Percentiles rank a stretch among this genome's conserved stretches.
phyloP scores from a whole-genome alignment of 1,140 invertebrate species.

The Proales similis region DNA sequence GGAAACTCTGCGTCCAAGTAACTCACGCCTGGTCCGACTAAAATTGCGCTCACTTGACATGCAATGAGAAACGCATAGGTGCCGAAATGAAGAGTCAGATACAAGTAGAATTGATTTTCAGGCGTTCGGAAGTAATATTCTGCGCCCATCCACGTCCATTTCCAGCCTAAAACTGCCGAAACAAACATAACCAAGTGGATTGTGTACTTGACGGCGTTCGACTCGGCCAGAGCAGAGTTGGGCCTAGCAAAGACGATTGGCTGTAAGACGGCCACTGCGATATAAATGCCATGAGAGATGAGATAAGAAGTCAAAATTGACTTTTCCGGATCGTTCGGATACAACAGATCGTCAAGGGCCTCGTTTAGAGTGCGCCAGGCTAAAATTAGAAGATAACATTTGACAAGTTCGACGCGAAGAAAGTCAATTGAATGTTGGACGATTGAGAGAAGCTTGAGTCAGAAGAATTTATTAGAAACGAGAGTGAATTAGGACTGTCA shows the following conservation, averaged over 20 bases:
- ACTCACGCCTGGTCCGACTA: constrained; percentile 31
- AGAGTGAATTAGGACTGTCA: not conserved
- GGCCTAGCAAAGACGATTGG: constrained; percentile 24
- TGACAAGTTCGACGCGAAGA: constrained; percentile 24
- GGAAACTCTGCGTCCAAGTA: constrained; percentile 23
- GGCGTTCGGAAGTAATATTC: constrained; percentile 8
- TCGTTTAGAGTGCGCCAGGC: constrained; percentile 14
- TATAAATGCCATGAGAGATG: constrained; percentile 23
- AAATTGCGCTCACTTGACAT: constrained; percentile 19
- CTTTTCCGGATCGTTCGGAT: not conserved
- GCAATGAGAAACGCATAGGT: not conserved
- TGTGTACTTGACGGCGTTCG: constrained; percentile 10
- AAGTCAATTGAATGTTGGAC: constrained; percentile 17
- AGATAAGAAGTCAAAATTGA: constrained; percentile 16
- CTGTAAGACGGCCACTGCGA: constrained; percentile 12
- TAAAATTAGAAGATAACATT: constrained; percentile 10
- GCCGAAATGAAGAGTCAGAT: not conserved
- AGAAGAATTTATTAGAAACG: constrained; percentile 10
- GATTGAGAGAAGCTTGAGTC: constrained; percentile 16
- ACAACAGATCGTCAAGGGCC: constrained; percentile 18
- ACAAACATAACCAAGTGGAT: constrained; percentile 34
- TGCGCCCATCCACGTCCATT: constrained; percentile 13
- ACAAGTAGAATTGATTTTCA: constrained; percentile 1
- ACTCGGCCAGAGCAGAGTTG: not conserved
- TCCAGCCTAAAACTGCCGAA: constrained; percentile 31